These are phyloP conservation scores for Nasonia longicornis DNA, from an alignment of 1,140 invertebrate species.

Conservation along the genomic window DNA sequence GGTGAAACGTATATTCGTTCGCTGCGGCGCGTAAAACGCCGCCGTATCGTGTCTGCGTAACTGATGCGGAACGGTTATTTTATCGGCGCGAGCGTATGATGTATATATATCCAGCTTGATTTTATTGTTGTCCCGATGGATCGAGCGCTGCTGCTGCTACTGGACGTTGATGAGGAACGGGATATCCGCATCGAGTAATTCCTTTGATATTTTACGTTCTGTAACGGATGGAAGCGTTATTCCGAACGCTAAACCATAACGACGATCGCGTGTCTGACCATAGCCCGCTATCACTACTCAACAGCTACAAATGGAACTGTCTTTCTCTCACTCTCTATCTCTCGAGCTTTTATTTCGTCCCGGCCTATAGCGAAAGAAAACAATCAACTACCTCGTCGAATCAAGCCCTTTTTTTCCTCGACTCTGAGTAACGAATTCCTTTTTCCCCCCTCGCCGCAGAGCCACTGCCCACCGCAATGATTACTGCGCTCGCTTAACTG, in stretches of 20 bases:
- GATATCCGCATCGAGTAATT: neutral
- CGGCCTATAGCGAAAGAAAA: neutral
- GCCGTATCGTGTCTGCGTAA: neutral
- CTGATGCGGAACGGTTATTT: neutral
- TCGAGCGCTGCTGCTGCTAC: neutral
- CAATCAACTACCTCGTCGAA: neutral
- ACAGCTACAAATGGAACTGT: too few species aligned
- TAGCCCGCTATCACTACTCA: neutral
- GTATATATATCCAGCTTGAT: neutral
- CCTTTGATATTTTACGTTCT: neutral
- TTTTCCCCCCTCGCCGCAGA: neutral
- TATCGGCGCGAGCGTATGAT: neutral
- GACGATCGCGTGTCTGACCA: neutral
- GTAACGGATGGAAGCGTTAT: neutral
- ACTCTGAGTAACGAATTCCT: neutral
- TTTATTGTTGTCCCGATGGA: neutral
- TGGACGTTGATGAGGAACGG: neutral
- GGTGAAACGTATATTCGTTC: neutral
- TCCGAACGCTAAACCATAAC: neutral
- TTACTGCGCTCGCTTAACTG: conserved; percentile 4
- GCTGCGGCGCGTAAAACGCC: neutral
- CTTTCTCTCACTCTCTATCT: too few species aligned
- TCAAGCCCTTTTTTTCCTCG: too few species aligned
- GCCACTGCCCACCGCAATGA: neutral
- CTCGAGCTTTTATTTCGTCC: neutral